These are phyloP conservation scores for Cephus runcator DNA, from an alignment of 2,888 invertebrate genomes.

Conservation along the genomic window DNA sequence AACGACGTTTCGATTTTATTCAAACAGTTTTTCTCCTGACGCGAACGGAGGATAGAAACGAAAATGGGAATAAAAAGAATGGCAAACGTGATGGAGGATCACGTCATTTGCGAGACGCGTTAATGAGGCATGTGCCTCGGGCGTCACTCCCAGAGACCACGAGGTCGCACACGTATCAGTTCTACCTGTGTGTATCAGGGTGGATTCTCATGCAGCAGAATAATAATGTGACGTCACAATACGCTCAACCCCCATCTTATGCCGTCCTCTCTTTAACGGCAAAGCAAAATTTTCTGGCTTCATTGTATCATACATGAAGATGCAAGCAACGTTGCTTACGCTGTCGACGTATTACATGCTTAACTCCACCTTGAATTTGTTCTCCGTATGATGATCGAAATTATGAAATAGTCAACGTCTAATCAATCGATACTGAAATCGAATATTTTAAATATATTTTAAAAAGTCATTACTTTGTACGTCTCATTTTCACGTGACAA, in stretches of 20 bases:
- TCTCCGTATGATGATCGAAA: neutral
- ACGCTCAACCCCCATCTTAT: conserved; percentile 1
- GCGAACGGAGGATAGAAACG: neutral
- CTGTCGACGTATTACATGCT: neutral
- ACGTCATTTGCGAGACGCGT: conserved; percentile 46
- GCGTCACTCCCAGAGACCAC: conserved; percentile 28
- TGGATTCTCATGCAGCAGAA: conserved; percentile 19
- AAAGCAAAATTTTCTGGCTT: neutral
- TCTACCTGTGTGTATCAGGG: neutral
- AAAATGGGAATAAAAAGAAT: conserved; percentile 13
- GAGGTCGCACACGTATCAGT: conserved; percentile 5
- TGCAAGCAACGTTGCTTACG: neutral
- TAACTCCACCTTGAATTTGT: neutral
- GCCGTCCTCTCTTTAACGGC: neutral
- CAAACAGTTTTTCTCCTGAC: neutral
- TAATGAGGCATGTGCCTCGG: conserved; percentile 52
- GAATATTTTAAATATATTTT: neutral
- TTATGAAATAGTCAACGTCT: neutral
- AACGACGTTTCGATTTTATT: neutral
- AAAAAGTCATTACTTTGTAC: neutral
- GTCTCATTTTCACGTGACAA: neutral
- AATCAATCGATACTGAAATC: neutral
- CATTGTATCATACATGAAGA: neutral
- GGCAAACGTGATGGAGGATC: conserved; percentile 41
- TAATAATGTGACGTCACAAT: conserved; percentile 36